Evolutionary conservation across 2,888 invertebrate genomes (phyloP), one percentile per base, ranked within the genome.

Genomic region (Plutella xylostella): DNA sequence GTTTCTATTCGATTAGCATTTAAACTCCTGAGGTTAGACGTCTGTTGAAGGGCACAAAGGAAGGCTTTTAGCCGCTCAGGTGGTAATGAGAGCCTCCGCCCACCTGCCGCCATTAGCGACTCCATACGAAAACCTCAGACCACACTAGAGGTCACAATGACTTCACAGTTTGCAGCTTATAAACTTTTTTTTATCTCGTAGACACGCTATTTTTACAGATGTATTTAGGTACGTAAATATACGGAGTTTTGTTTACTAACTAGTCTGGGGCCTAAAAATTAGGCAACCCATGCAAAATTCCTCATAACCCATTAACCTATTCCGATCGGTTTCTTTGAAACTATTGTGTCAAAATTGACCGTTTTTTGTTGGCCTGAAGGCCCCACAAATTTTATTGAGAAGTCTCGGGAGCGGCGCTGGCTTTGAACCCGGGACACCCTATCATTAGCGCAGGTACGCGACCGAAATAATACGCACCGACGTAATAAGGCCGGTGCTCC

Each of bases 381-480:
- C n/a, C n/a, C 58, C 60, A 51, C 60, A 66, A 60, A 67, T 70
- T 72, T 72, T 76, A 73, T 72, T 69, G 71, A 66, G 71, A 65
- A 68, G 63, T 62, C 51, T 54, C 55, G 55, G 56, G 49, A 37
- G 21, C 38, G 35, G 31, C 31, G 48, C 17, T 20, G 51, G 54
- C 52, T 50, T 52, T 55, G 54, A 57, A 59, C n/a, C 3, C n/a
- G 55, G 52, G 48, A 55, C 60, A 66, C 69, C 75, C 76, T 76
- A 74, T 78, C 74, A 78, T 78, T 76, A 78, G 56, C 58, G 55
- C 76, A 76, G 77, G 78, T 77, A 77, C 45, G 52, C 51, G 54
- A 54, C 11, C 20, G n/a, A n/a, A 31, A 39, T 39, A 43, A 20
- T 14, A 18, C n/a, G 38, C 18, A 9, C 55, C 51, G 52, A 52